Conservation (phyloP, 2,797 vertebrate species). For the Carduelis carduelis region DNA sequence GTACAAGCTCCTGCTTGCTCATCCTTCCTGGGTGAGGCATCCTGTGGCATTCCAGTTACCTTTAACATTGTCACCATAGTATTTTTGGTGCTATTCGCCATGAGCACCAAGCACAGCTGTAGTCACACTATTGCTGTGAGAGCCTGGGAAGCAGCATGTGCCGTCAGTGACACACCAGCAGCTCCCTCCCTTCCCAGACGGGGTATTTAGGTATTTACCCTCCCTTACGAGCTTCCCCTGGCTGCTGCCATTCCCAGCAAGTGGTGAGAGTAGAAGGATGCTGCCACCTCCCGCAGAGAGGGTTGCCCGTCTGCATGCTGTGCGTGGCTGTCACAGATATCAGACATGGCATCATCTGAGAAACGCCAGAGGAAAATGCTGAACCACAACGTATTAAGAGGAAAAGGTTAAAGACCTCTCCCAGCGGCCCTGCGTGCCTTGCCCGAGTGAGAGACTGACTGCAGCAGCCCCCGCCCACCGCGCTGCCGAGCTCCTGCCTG, state of each 20-base stretch:
- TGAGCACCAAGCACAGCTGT: not conserved
- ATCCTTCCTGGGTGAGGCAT: not conserved
- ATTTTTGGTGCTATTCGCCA: not conserved
- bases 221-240: not conserved
- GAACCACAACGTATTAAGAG: not conserved
- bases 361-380: not conserved
- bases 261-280: not conserved
- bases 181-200: not conserved
- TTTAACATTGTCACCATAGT: not conserved
- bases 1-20: not conserved
- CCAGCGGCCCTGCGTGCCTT: not conserved
- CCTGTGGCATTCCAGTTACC: not conserved
- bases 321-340: not conserved
- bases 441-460: fast-evolving
- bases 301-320: not conserved
- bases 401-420: not conserved
- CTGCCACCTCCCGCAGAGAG: not conserved
- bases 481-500: fast-evolving
- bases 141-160: not conserved
- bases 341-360: not conserved
- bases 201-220: not conserved
- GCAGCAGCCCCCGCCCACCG: not conserved
- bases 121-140: not conserved
- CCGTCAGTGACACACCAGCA: not conserved
- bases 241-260: not conserved